Evolutionary conservation across 37 sponge, comb jelly and placozoan genomes (phyloP).

Genomic region (Diacarnus erythraeanus): DNA sequence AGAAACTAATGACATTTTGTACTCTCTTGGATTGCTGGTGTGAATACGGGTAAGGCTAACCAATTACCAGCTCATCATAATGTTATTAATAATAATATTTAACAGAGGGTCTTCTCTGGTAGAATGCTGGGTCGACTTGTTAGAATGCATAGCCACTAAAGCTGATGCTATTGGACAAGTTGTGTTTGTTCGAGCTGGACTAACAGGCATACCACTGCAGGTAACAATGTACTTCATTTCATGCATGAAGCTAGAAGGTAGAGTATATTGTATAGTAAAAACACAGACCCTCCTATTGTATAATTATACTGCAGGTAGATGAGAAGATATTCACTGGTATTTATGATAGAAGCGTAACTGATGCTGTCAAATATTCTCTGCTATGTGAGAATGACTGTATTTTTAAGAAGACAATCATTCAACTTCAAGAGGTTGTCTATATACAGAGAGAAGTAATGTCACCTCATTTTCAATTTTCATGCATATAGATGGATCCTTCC

Average conservation of each 20-base stretch:
- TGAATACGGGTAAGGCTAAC: neutral
- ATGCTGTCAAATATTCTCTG: conserved; percentile 16
- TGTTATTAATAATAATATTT: neutral
- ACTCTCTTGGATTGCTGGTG: conserved; percentile 41
- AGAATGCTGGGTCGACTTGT: conserved; percentile 33
- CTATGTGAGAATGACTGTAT: neutral
- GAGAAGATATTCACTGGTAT: conserved; percentile 1
- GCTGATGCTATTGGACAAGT: conserved; percentile 12
- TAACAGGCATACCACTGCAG: conserved; percentile 25
- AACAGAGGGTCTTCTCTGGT: neutral
- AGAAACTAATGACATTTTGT: conserved; percentile 16
- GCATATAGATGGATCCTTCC: neutral
- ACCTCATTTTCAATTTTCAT: no score
- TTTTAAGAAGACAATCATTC: neutral
- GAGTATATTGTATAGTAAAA: no score
- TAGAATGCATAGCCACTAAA: neutral
- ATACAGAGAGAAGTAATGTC: no score
- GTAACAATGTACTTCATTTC: no score
- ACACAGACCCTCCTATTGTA: no score
- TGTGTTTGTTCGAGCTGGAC: conserved; percentile 28
- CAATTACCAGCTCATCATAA: neutral
- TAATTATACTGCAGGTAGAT: conserved; percentile 42
- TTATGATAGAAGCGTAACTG: neutral
- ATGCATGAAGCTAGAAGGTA: no score
- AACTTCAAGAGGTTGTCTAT: conserved; percentile 2